Percentiles rank a stretch among this genome's conserved stretches.
phyloP scores from a whole-genome alignment of 1,140 invertebrate genomes.

The Vollenhovia emeryi region DNA sequence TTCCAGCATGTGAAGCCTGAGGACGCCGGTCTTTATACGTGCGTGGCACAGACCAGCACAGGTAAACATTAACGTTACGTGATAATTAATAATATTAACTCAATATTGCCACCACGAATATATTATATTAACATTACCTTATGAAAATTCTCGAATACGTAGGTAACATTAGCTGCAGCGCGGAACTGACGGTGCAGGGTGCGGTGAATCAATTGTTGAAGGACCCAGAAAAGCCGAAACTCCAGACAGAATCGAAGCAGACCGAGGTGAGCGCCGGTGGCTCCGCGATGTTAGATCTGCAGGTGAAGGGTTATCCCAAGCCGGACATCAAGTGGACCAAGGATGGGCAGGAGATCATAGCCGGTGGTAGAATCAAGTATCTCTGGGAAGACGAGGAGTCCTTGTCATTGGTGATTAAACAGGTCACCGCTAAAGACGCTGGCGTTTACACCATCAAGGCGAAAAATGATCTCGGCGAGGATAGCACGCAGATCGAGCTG shows the following conservation, averaged over 20 bases:
- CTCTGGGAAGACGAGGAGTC: constrained; percentile 97
- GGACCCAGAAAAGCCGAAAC: constrained; percentile 92
- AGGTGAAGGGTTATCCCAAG: constrained; percentile 96
- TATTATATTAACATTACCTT: constrained; percentile 6
- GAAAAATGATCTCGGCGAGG: constrained; percentile 95
- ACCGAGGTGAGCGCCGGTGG: constrained; percentile 92
- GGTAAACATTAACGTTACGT: constrained; percentile 85
- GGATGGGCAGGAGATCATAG: constrained; percentile 92
- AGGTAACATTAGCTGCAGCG: constrained; percentile 97
- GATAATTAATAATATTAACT: background rate
- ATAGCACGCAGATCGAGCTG: constrained; percentile 90
- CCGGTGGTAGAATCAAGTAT: constrained; percentile 92
- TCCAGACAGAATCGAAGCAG: constrained; percentile 91
- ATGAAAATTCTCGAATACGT: constrained; percentile 76
- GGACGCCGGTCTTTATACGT: constrained; percentile 97
- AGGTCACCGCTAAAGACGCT: constrained; percentile 92
- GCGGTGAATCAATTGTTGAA: constrained; percentile 92
- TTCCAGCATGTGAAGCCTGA: constrained; percentile 97
- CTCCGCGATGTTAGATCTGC: constrained; percentile 97
- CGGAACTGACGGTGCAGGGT: constrained; percentile 96
- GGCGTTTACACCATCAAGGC: constrained; percentile 94
- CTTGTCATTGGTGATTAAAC: constrained; percentile 96
- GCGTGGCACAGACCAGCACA: constrained; percentile 95
- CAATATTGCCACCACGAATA: background rate
- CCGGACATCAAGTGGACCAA: constrained; percentile 96